Conservation (phyloP, 2,888 invertebrate genomes). For the Amaurobius ferox region DNA sequence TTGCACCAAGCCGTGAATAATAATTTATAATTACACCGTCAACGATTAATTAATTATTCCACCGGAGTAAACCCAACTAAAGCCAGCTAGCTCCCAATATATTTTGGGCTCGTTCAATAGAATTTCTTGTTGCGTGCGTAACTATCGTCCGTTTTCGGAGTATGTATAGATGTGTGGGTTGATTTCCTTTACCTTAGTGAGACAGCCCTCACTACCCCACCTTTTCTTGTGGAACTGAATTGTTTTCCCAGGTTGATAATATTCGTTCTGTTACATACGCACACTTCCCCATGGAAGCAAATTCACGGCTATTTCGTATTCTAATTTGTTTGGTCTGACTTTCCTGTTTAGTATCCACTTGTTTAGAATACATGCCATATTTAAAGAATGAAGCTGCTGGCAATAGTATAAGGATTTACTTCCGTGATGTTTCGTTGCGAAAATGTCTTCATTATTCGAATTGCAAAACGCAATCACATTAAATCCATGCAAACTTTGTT, state of each 20-base stretch:
- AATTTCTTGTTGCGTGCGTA: neutral
- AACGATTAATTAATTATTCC: no score
- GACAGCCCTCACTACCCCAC: neutral
- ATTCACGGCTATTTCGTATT: constrained; percentile 16
- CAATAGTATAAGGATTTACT: no score
- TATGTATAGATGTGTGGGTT: neutral
- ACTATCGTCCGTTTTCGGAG: neutral
- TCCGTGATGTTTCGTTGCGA: no score
- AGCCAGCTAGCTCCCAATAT: constrained; percentile 28
- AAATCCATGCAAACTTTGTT: no score
- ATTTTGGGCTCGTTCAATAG: constrained; percentile 12
- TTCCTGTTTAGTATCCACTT: no score
- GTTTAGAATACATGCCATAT: no score
- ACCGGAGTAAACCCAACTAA: neutral
- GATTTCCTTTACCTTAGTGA: neutral
- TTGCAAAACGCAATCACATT: no score
- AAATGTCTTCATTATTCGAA: no score
- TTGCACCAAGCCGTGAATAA: no score
- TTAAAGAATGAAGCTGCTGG: no score
- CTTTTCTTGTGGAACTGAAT: constrained; percentile 5
- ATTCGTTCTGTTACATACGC: constrained; percentile 9
- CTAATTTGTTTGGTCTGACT: neutral
- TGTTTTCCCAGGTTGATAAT: constrained; percentile 10
- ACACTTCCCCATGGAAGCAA: neutral
- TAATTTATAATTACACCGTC: no score